Evolutionary conservation across 1,140 invertebrate species (phyloP).

Genomic region (silkworm (Bombyx mori)): DNA sequence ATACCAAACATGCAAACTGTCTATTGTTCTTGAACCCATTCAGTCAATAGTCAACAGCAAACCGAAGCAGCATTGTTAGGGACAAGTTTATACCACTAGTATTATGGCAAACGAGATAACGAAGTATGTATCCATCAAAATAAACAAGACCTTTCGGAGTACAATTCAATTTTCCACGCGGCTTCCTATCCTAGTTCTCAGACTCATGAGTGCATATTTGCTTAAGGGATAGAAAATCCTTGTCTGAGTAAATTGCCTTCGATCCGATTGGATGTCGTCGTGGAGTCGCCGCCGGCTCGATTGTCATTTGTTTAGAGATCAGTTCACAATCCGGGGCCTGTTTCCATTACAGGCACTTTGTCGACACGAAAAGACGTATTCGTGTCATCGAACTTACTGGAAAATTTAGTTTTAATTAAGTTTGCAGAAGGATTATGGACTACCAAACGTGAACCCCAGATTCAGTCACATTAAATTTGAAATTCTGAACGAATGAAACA

Average conservation of each 20-base stretch:
- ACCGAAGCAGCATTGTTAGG: not conserved
- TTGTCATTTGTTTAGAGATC: slow-evolving; percentile 41
- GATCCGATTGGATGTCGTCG: slow-evolving; percentile 46
- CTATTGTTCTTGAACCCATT: too few species aligned
- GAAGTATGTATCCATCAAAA: slow-evolving; percentile 12
- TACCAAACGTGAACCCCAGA: too few species aligned
- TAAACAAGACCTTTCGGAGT: slow-evolving; percentile 30
- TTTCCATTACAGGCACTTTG: slow-evolving; percentile 17
- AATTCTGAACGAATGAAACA: too few species aligned
- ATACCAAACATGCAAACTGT: too few species aligned
- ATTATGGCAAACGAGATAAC: not conserved
- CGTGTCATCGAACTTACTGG: slow-evolving; percentile 7
- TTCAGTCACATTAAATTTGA: too few species aligned
- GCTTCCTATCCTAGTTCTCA: slow-evolving; percentile 29
- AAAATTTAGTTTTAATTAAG: not conserved
- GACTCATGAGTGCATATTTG: slow-evolving; percentile 40
- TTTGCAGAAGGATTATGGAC: too few species aligned
- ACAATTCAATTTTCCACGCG: slow-evolving; percentile 37
- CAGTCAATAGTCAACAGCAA: too few species aligned
- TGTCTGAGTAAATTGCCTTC: slow-evolving; percentile 48
- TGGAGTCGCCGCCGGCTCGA: slow-evolving; percentile 18
- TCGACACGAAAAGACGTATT: slow-evolving; percentile 14
- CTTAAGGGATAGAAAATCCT: slow-evolving; percentile 45
- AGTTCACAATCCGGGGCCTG: slow-evolving; percentile 12
- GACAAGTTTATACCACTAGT: not conserved